A percentile compares a stretch with the other conserved stretches of the same genome.
Conservation (phyloP, 1,140 invertebrate species). For the Drosophila tristis region DNA sequence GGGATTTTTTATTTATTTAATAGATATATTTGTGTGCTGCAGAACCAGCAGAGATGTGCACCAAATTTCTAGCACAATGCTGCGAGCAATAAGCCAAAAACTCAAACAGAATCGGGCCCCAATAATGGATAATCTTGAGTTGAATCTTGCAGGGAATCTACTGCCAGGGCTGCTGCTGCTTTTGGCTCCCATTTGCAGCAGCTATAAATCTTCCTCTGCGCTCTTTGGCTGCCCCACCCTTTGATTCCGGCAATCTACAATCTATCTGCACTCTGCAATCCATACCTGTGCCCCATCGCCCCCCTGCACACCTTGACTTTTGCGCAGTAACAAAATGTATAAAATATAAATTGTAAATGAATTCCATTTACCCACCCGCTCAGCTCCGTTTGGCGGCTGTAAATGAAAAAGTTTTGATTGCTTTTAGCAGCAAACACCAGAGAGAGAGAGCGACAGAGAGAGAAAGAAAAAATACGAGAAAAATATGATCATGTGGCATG, state of each 20-base stretch:
- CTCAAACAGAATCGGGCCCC: no score
- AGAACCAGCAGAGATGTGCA: no score
- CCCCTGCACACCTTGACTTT: slow-evolving; percentile 1
- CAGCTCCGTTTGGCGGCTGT: slow-evolving; percentile 2
- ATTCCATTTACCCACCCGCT: slow-evolving; percentile 12
- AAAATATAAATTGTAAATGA: slow-evolving; percentile 43
- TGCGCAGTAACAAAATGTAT: not conserved
- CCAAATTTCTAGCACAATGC: no score
- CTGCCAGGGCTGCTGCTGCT: no score
- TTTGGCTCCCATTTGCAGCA: no score
- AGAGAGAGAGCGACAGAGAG: not conserved
- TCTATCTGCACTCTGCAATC: not conserved
- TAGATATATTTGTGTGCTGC: no score
- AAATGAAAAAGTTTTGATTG: slow-evolving; percentile 65
- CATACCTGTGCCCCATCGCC: not conserved
- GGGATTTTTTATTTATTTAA: no score
- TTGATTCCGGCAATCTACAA: slow-evolving; percentile 3
- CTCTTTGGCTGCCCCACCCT: no score
- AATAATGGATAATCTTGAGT: no score
- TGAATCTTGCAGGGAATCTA: no score
- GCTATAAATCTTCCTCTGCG: no score
- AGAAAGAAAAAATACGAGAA: slow-evolving; percentile 34
- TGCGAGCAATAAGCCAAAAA: no score
- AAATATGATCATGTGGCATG: slow-evolving; percentile 47
- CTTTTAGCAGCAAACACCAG: slow-evolving; percentile 49